These are phyloP conservation scores for Pogonomyrmex barbatus DNA, from an alignment of 1,140 invertebrate genomes.

Conservation along the genomic window DNA sequence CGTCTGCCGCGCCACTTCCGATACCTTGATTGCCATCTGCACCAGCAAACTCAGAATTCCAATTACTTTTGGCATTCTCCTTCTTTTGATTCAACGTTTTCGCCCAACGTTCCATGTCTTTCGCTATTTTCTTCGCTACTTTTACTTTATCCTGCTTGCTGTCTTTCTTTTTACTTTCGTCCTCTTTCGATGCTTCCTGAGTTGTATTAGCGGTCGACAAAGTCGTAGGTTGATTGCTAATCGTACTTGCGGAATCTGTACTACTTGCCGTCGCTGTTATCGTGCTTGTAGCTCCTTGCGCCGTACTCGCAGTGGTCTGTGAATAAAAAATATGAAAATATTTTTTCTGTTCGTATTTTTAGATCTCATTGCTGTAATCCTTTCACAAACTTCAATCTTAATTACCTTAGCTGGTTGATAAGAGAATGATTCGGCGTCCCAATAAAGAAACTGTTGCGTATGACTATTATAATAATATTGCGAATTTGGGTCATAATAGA, in stretches of 20 bases:
- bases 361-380: slow-evolving; percentile 23
- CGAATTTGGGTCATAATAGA: slow-evolving; percentile 98
- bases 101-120: slow-evolving; percentile 95
- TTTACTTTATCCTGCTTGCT: slow-evolving; percentile 96
- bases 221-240: slow-evolving; percentile 67
- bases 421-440: slow-evolving; percentile 94
- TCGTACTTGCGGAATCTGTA: slow-evolving; percentile 55
- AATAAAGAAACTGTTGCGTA: slow-evolving; percentile 97
- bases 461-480: slow-evolving; percentile 97
- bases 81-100: slow-evolving; percentile 99
- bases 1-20: slow-evolving; percentile 92
- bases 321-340: not conserved
- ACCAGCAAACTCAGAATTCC: slow-evolving; percentile 87
- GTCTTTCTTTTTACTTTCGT: slow-evolving; percentile 86
- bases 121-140: slow-evolving; percentile 99
- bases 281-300: slow-evolving; percentile 85
- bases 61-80: slow-evolving; percentile 91
- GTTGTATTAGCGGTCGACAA: slow-evolving; percentile 33
- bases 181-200: slow-evolving; percentile 79
- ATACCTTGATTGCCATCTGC: slow-evolving; percentile 82
- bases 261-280: slow-evolving; percentile 67
- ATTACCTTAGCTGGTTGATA: slow-evolving; percentile 90
- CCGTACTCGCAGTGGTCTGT: slow-evolving; percentile 72
- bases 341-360: not conserved
- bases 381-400: slow-evolving; percentile 26